Percentiles rank a stretch among this genome's conserved stretches.
These are phyloP conservation scores for Leptinotarsa tumamoca DNA, from an alignment of 2,888 invertebrate genomes.

Conservation along the genomic window DNA sequence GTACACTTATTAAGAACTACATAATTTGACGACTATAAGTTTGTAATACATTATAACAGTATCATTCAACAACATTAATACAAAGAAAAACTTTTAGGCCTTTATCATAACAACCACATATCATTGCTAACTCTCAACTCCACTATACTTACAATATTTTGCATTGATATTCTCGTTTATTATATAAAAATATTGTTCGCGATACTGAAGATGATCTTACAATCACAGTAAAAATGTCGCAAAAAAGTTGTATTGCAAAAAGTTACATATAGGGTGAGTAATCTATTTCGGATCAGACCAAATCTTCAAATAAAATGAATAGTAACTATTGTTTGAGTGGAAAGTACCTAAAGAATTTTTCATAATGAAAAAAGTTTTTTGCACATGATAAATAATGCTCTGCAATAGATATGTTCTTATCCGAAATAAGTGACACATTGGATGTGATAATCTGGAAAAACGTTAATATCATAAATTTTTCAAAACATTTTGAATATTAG, in stretches of 20 bases:
- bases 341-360: too few relatives aligned
- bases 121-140: slow-evolving; percentile 41
- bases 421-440: too few relatives aligned
- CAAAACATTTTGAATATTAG: not conserved
- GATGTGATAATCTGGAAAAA: not conserved
- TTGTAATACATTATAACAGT: slow-evolving; percentile 60
- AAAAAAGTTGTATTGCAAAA: slow-evolving; percentile 17
- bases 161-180: slow-evolving; percentile 39
- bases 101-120: slow-evolving; percentile 55
- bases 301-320: not conserved
- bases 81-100: slow-evolving; percentile 58
- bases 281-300: slow-evolving; percentile 5
- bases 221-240: slow-evolving; percentile 40
- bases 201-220: slow-evolving; percentile 34
- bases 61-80: slow-evolving; percentile 62
- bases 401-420: too few relatives aligned
- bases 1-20: slow-evolving; percentile 62
- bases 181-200: slow-evolving; percentile 43
- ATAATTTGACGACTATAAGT: slow-evolving; percentile 59
- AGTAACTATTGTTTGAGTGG: not conserved
- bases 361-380: too few relatives aligned
- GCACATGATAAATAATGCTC: too few relatives aligned
- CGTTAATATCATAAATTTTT: not conserved
- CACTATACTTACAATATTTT: slow-evolving; percentile 41
- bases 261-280: not conserved